A percentile compares a stretch with the other conserved stretches of the same genome.
Conservation (phyloP, 2,113 vertebrate genomes). For the Onychostruthus taczanowskii region DNA sequence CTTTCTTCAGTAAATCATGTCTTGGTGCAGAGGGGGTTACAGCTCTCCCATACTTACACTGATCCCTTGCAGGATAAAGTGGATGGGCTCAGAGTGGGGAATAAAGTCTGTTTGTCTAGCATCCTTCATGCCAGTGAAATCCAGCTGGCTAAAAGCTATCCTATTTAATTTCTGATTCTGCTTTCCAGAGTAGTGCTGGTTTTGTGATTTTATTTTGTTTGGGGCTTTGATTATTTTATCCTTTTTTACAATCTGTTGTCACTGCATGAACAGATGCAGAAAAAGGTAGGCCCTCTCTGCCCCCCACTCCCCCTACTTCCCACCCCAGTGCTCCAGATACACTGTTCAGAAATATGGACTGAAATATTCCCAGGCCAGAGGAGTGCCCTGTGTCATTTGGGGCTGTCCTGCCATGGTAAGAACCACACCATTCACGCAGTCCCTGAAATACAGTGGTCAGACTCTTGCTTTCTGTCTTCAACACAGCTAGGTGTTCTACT, state of each 20-base stretch:
- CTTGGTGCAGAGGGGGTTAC: neutral
- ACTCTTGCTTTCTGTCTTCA: neutral
- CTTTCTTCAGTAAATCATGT: neutral
- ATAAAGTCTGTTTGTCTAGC: neutral
- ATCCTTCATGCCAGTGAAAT: neutral
- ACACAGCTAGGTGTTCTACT: neutral
- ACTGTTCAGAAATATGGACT: neutral
- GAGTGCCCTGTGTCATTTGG: neutral
- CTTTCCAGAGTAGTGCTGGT: neutral
- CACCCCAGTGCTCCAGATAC: neutral
- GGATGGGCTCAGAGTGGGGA: neutral
- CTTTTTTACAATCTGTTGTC: neutral
- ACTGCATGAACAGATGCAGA: neutral
- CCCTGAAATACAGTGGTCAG: neutral
- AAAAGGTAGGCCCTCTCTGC: neutral
- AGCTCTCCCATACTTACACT: neutral
- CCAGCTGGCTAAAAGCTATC: neutral
- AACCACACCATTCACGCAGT: neutral
- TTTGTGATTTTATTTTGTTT: neutral
- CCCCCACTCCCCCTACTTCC: fast-evolving
- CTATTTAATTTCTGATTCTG: neutral
- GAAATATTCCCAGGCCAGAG: neutral
- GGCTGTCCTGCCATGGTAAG: neutral
- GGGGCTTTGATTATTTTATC: neutral
- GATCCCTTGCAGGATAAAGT: neutral